Conservation (phyloP, 30 jellyfish, hydroid and myxozoan genomes). For the Turritopsis dohrnii region DNA sequence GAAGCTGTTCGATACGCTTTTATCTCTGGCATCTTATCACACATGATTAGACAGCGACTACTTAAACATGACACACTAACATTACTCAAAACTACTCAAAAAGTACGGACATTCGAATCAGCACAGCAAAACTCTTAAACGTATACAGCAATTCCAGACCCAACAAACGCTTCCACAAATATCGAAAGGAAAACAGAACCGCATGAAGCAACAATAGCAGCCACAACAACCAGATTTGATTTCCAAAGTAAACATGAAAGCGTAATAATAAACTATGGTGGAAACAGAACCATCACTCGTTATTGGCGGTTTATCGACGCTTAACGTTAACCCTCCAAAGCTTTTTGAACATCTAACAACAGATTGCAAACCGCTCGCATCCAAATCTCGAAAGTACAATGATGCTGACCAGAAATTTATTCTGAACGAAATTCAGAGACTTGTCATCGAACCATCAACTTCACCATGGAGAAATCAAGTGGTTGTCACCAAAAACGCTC, state of each 20-base stretch:
- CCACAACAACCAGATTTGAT: constrained; percentile 8
- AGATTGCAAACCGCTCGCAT: too few relatives aligned
- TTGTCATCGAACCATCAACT: too few relatives aligned
- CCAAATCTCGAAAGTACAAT: too few relatives aligned
- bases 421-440: too few relatives aligned
- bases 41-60: constrained; percentile 46
- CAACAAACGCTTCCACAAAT: too few relatives aligned
- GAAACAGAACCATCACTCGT: neutral
- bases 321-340: neutral
- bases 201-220: neutral
- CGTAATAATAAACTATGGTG: neutral
- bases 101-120: too few relatives aligned
- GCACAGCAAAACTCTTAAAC: too few relatives aligned
- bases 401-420: too few relatives aligned
- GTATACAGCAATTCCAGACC: too few relatives aligned
- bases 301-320: neutral
- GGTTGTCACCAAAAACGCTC: too few relatives aligned
- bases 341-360: neutral
- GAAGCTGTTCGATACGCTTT: constrained; percentile 63
- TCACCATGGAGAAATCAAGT: too few relatives aligned
- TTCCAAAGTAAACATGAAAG: constrained; percentile 21
- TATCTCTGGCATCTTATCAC: constrained; percentile 47
- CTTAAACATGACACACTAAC: constrained; percentile 42
- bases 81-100: constrained; percentile 18
- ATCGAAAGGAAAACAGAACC: too few relatives aligned